Base-by-base conservation (phyloP, 2,888 invertebrate species). In the Ischnura elegans region DNA sequence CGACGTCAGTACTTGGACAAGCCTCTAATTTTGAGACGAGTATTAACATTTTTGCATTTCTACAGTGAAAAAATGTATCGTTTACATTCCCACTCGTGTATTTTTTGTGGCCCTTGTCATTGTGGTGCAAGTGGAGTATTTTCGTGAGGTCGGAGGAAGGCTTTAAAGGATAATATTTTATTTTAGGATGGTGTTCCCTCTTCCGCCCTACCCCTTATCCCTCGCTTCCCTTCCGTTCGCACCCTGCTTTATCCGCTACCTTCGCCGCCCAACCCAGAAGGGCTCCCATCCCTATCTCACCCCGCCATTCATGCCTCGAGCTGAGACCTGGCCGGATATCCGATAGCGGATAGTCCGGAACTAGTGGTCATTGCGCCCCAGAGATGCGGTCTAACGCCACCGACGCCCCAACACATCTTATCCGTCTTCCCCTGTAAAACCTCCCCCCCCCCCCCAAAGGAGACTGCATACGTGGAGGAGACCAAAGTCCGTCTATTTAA, bases 291-390 rank as follows among this genome's bases (percentile, higher is more conserved):
- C 36, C 6, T 76, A 76, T 76, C 76, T 76, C 76, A 29, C 29
- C 76, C 76, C 29, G n/a, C 76, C 36, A 29, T 76, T 76, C 76
- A 76, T 76, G 36, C 76, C 19, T 36, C 76, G 76, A 36, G 36
- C 76, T 3, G 76, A 36, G 86, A 13, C 86, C 51, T 90, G 43
- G 43, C 90, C 66, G 90, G 90, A 90, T 90, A 90, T 90, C 90
- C 90, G 90, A 90, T 90, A 45, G 16, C 90, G 55, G 36, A 36
- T 43, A 43, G 55, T 8, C 90, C 90, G 90, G 90, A 90, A 90
- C 90, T 43, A 45, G 90, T 90, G 90, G 90, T 45, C 90, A 90
- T 90, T 90, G 90, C 66, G 66, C 90, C 51, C 51, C 42, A 21
- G 51, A 87, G 51, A 87, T 87, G 47, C 29, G n/a, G 51, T 87